Conservation (phyloP, 2,888 invertebrate genomes). For the Phyllotreta striolata region DNA sequence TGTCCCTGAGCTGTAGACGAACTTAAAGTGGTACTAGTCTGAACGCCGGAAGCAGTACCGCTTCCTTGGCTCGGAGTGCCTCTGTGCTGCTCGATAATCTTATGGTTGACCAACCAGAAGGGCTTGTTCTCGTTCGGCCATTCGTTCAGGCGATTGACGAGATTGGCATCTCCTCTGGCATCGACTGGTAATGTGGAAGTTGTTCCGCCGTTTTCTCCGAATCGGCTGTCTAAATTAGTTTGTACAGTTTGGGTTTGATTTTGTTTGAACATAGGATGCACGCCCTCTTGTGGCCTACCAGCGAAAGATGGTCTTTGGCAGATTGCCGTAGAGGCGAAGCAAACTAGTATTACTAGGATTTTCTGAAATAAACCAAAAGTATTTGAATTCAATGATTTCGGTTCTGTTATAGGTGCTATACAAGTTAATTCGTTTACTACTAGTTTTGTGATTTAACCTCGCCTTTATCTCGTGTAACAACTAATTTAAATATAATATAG, state of each 20-base stretch:
- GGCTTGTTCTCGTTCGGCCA: conserved; percentile 74
- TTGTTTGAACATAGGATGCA: conserved; percentile 27
- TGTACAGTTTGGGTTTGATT: neutral
- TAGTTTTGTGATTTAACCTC: too few species aligned
- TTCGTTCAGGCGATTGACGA: conserved; percentile 70
- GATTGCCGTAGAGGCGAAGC: conserved; percentile 41
- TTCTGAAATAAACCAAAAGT: conserved; percentile 21
- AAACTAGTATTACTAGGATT: conserved; percentile 14
- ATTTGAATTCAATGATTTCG: neutral
- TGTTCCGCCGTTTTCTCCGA: conserved; percentile 62
- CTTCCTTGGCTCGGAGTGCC: conserved; percentile 22
- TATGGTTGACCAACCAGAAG: conserved; percentile 77
- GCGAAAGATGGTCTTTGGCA: conserved; percentile 74
- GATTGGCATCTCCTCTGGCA: conserved; percentile 70
- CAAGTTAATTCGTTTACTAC: too few species aligned
- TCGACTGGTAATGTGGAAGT: conserved; percentile 68
- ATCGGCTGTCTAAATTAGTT: conserved; percentile 59
- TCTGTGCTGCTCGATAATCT: conserved; percentile 66
- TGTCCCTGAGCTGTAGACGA: too few species aligned
- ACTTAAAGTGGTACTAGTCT: too few species aligned
- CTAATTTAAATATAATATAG: too few species aligned
- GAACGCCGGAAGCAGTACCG: neutral
- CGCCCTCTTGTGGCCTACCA: conserved; percentile 60
- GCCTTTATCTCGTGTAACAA: too few species aligned
- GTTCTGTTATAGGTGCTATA: too few species aligned